phyloP scores from a whole-genome alignment of 2,113 vertebrate genomes.

The Corynorhinus townsendii region DNA sequence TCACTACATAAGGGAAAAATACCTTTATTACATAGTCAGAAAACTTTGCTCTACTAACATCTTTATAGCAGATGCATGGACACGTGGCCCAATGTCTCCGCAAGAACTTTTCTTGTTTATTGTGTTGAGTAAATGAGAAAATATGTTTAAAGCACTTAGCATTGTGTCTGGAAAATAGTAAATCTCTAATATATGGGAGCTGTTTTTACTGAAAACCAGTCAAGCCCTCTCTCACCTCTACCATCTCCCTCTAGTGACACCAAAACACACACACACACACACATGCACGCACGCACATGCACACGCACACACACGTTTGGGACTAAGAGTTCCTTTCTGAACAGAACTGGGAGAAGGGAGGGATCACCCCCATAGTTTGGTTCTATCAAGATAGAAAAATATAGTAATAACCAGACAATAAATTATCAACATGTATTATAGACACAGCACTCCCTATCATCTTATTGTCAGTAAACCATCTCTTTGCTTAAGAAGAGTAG shows the following conservation, averaged over 20 bases:
- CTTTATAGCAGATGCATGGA: conserved; percentile 28
- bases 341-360: not conserved
- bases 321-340: not conserved
- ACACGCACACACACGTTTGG: not conserved
- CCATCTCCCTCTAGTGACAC: not conserved
- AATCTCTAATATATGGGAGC: not conserved
- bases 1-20: not conserved
- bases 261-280: not conserved
- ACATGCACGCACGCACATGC: not conserved
- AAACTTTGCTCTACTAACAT: conserved; percentile 23
- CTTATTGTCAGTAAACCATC: not conserved
- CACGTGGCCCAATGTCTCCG: not conserved
- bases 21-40: conserved; percentile 12
- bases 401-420: not conserved
- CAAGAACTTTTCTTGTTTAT: not conserved
- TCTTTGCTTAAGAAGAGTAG: not conserved
- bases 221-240: not conserved
- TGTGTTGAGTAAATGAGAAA: not conserved
- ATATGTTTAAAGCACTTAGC: conserved; percentile 5
- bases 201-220: not conserved
- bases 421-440: not conserved
- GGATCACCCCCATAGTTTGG: not conserved
- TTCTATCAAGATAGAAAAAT: not conserved
- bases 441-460: not conserved
- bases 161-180: not conserved